Evolutionary conservation across 2,113 vertebrate genomes (phyloP).

Genomic region (Mus spicilegus): DNA sequence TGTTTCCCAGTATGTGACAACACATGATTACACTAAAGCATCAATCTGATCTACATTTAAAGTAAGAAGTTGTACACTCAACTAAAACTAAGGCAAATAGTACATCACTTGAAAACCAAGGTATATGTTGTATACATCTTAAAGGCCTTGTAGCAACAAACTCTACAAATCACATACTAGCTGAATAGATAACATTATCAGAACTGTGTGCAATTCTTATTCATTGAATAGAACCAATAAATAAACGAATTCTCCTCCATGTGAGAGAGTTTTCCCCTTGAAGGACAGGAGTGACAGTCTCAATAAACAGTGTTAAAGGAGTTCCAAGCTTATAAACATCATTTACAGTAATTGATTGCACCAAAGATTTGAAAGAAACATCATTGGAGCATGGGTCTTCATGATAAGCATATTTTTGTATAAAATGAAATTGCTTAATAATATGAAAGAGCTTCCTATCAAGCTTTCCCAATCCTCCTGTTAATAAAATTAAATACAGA

Average conservation of each 20-base stretch:
- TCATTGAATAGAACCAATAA: conserved; percentile 40
- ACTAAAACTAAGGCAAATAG: not conserved
- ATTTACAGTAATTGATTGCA: conserved; percentile 64
- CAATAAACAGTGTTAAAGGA: conserved; percentile 21
- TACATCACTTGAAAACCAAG: not conserved
- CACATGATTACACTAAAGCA: not conserved
- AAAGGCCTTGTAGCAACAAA: not conserved
- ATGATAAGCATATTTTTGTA: conserved; percentile 60
- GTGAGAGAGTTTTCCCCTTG: conserved; percentile 37
- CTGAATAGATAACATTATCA: not conserved
- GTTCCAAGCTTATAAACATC: conserved; percentile 66
- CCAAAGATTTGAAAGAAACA: conserved; percentile 44
- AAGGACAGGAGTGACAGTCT: not conserved
- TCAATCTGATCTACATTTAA: not conserved
- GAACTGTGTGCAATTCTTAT: conserved; percentile 6
- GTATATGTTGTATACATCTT: not conserved
- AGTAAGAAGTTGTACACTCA: conserved; percentile 3
- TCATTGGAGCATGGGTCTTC: conserved; percentile 56
- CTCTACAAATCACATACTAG: not conserved
- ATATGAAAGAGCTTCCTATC: conserved; percentile 59
- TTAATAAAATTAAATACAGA: conserved; percentile 75
- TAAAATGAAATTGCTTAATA: conserved; percentile 54
- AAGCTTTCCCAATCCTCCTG: conserved; percentile 35
- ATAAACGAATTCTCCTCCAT: not conserved
- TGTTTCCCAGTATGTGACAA: not conserved